A percentile compares a stretch with the other conserved stretches of the same genome.
These are phyloP conservation scores for Pelobates cultripes DNA, from an alignment of 2,797 vertebrate species.

Conservation along the genomic window DNA sequence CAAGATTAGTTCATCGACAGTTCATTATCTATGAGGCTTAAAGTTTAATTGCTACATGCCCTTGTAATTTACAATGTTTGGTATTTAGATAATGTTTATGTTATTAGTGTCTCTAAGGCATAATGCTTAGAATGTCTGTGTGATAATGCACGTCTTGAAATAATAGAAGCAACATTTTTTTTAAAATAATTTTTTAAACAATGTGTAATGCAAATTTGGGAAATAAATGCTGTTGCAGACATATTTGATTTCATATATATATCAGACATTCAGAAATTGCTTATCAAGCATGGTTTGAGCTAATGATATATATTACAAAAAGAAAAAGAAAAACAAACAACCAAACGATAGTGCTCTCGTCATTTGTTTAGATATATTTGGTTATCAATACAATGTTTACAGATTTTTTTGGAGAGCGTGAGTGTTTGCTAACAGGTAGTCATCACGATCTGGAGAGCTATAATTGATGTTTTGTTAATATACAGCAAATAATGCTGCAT, in stretches of 20 bases:
- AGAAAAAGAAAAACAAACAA: too few species aligned
- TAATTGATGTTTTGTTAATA: too few species aligned
- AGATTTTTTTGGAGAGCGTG: too few species aligned
- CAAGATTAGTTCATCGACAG: conserved; percentile 44
- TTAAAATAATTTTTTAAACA: conserved; percentile 17
- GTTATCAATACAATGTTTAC: too few species aligned
- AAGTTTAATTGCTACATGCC: conserved; percentile 48
- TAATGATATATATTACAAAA: not conserved
- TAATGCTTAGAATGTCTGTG: conserved; percentile 7
- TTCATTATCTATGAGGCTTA: conserved; percentile 46
- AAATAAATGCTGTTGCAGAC: conserved; percentile 6
- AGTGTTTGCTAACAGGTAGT: too few species aligned
- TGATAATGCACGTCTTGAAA: not conserved
- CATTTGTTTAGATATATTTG: too few species aligned
- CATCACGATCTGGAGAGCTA: too few species aligned
- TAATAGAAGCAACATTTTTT: conserved; percentile 3
- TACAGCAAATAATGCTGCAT: too few species aligned
- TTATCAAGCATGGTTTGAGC: not conserved
- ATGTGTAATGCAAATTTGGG: conserved; percentile 12
- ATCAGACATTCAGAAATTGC: not conserved
- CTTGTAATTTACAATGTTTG: conserved; percentile 39
- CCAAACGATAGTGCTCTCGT: too few species aligned
- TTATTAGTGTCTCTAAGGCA: conserved; percentile 40
- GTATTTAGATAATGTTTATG: conserved; percentile 45
- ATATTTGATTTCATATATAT: conserved; percentile 14